Percentiles rank a stretch among this genome's conserved stretches.
Conservation (phyloP, 2,888 invertebrate species). For the Eilema depressum region DNA sequence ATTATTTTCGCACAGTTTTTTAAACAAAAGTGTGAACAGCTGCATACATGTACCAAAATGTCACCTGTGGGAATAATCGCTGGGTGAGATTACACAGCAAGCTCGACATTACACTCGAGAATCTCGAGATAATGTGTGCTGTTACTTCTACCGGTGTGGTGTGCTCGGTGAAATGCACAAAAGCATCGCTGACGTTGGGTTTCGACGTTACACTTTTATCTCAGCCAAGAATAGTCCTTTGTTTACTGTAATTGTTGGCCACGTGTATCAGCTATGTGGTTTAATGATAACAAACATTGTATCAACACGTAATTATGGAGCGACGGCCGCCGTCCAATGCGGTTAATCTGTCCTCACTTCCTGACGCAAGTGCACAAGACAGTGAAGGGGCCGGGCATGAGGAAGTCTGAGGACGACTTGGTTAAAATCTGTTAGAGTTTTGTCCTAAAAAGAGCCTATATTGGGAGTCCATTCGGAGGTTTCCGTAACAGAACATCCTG, state of each 20-base stretch:
- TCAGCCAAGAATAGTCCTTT: background rate
- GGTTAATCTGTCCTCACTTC: background rate
- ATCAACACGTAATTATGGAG: background rate
- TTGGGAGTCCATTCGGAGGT: too few species aligned
- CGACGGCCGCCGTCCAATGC: background rate
- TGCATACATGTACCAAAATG: background rate
- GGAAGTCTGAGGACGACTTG: background rate
- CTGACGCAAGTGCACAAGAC: background rate
- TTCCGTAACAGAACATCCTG: too few species aligned
- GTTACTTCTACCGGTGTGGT: background rate
- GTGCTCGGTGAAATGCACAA: background rate
- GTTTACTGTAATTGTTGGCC: conserved; percentile 2
- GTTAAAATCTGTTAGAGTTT: background rate
- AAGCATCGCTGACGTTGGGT: background rate
- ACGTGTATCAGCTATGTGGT: background rate
- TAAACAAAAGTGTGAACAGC: background rate
- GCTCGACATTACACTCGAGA: background rate
- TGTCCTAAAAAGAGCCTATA: too few species aligned
- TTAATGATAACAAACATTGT: conserved; percentile 1
- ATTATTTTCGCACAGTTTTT: background rate
- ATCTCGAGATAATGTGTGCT: background rate
- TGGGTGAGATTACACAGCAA: background rate
- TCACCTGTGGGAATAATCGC: background rate
- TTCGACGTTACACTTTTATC: background rate
- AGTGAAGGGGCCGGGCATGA: background rate